Conservation (phyloP, 2,113 vertebrate genomes). For the Thunnus maccoyii region DNA sequence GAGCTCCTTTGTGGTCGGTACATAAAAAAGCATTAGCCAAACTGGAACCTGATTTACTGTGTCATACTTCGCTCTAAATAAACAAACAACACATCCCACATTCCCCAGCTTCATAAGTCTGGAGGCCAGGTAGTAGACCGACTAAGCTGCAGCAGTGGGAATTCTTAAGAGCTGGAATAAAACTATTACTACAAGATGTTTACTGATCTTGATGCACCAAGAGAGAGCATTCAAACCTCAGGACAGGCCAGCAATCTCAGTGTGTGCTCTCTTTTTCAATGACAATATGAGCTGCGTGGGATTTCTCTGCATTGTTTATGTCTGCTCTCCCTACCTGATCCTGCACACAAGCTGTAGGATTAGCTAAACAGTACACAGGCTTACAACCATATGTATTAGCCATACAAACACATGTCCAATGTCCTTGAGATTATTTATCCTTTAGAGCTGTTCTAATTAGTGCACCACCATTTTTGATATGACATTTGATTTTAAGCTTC, state of each 20-base stretch:
- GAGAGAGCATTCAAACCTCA: conserved; percentile 19
- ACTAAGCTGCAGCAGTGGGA: background rate
- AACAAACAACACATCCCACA: background rate
- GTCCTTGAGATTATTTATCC: background rate
- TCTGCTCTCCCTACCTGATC: background rate
- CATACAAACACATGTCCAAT: conserved; percentile 9
- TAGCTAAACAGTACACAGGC: background rate
- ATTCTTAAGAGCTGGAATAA: conserved; percentile 25
- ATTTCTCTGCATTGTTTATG: background rate
- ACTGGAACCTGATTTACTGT: background rate
- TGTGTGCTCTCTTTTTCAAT: background rate
- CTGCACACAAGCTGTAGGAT: background rate
- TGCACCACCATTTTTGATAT: background rate
- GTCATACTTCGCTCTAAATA: background rate
- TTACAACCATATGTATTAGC: conserved; percentile 11
- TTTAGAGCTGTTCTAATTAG: conserved; percentile 20
- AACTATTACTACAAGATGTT: conserved; percentile 20
- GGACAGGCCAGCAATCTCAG: background rate
- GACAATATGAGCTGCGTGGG: conserved; percentile 3
- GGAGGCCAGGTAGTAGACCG: background rate
- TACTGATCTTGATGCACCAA: conserved; percentile 22
- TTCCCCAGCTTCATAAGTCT: conserved; percentile 8
- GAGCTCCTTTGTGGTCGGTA: background rate
- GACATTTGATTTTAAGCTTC: background rate
- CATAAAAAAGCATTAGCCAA: background rate